Base-by-base conservation (phyloP, 1,140 invertebrate genomes). In the Ceratoteleas bidentatus region DNA sequence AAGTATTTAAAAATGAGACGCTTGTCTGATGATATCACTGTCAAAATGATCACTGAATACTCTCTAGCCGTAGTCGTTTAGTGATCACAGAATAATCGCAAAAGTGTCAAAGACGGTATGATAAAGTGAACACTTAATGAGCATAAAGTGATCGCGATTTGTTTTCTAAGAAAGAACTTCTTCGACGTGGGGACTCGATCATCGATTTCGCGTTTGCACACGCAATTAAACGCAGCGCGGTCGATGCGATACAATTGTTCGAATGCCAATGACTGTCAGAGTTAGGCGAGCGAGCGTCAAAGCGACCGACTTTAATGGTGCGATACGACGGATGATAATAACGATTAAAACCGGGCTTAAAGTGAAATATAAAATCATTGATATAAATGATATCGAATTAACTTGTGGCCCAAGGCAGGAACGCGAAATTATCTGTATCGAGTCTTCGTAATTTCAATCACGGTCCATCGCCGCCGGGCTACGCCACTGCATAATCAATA, bases 371-470 rank as follows among this genome's bases (percentile, higher is more conserved):
- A 82, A 81, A 84, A 78, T 74, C 76, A 52, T 82, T 81, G 83
- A 84, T 83, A 85, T 82, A 81, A 83, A 85, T 81, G 76, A 84
- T 83, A 74, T 74, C 72, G 77, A 85, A 85, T 85, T 82, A 85
- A 84, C 81, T 82, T 73, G 73, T 76, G 50, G 79, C 79, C 79
- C 75, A 82, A 82, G 79, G 84, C 76, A 72, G 73, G 56, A 73
- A 74, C 69, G 76, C 78, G 73, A 76, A 85, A 85, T 85, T 85
- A 84, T 84, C 73, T 70, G 58, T 77, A 81, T 81, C 70, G 73
- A 83, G 52, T 77, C 61, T 65, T 76, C 73, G 70, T 84, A 69
- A 83, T 74, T 83, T 77, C 80, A 78, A 74, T 83, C 74, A 74
- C 58, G 80, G 64, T 78, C 64, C 65, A 69, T 74, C 53, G 64